phyloP scores from a whole-genome alignment of 2,888 invertebrate genomes.

The Schizaphis graminum region DNA sequence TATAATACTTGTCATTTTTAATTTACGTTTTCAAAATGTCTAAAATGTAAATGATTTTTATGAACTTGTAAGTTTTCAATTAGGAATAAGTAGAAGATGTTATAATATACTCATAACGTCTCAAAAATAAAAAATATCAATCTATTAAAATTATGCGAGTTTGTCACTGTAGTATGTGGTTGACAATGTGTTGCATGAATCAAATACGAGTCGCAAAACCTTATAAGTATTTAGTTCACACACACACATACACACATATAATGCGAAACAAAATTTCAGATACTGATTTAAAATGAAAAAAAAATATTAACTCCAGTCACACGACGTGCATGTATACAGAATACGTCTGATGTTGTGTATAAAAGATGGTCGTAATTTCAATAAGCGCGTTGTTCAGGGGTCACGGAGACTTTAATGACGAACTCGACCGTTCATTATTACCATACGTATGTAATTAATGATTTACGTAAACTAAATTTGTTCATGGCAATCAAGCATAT shows the following conservation, averaged over 20 bases:
- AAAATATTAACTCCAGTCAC: not conserved
- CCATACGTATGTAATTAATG: not conserved
- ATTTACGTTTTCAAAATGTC: not conserved
- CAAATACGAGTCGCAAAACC: not conserved
- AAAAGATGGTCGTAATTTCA: not conserved
- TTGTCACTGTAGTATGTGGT: not conserved
- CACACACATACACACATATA: not conserved
- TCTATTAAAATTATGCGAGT: not conserved
- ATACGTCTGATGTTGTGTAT: not conserved
- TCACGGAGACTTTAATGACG: slow-evolving; percentile 37
- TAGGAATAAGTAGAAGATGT: not conserved
- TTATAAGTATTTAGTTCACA: not conserved
- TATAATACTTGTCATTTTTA: not conserved
- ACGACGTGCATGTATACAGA: not conserved
- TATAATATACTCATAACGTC: not conserved
- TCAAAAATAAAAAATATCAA: not conserved
- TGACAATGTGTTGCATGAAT: not conserved
- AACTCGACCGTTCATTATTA: not conserved
- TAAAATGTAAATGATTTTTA: not conserved
- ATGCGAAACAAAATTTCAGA: not conserved
- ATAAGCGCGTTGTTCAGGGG: not conserved
- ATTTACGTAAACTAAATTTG: not conserved
- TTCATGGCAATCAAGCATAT: not conserved
- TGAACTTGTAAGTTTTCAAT: not conserved
- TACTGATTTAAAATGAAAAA: not conserved